phyloP scores from a whole-genome alignment of 1,140 invertebrate genomes.

The Drosophila cardini region DNA sequence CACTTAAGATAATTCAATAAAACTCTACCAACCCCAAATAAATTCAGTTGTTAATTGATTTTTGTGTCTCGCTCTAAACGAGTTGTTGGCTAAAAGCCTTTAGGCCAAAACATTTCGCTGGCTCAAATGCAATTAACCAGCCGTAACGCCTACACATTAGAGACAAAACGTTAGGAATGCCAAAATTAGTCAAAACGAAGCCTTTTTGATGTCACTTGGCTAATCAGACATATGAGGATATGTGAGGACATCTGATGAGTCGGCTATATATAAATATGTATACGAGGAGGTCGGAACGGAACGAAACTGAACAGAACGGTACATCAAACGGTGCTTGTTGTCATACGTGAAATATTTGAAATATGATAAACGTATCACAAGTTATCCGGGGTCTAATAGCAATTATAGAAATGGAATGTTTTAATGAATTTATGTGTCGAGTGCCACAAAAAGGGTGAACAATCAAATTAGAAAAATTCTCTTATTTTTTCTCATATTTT shows the following conservation, averaged over 20 bases:
- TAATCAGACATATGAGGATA: conserved; percentile 50
- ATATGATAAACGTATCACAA: conserved; percentile 56
- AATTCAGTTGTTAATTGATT: conserved; percentile 63
- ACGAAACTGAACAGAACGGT: background rate
- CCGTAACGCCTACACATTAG: conserved; percentile 77
- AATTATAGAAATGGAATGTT: conserved; percentile 80
- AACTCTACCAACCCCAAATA: background rate
- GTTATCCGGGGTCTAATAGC: conserved; percentile 37
- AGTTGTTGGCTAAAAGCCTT: conserved; percentile 29
- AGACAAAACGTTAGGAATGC: conserved; percentile 38
- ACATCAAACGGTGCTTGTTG: conserved; percentile 66
- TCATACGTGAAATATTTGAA: conserved; percentile 79
- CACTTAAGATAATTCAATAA: background rate
- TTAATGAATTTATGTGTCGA: conserved; percentile 72
- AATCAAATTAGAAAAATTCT: conserved; percentile 6
- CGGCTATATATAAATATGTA: background rate
- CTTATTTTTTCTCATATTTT: no score
- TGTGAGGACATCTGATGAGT: no score
- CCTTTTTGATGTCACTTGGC: conserved; percentile 73
- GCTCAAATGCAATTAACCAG: conserved; percentile 77
- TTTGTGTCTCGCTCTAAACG: conserved; percentile 39
- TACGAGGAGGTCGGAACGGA: conserved; percentile 4
- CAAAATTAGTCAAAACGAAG: conserved; percentile 42
- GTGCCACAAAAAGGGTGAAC: conserved; percentile 43
- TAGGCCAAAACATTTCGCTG: conserved; percentile 34